phyloP scores from a whole-genome alignment of 1,140 invertebrate genomes.

The Hesperophylax magnus region DNA sequence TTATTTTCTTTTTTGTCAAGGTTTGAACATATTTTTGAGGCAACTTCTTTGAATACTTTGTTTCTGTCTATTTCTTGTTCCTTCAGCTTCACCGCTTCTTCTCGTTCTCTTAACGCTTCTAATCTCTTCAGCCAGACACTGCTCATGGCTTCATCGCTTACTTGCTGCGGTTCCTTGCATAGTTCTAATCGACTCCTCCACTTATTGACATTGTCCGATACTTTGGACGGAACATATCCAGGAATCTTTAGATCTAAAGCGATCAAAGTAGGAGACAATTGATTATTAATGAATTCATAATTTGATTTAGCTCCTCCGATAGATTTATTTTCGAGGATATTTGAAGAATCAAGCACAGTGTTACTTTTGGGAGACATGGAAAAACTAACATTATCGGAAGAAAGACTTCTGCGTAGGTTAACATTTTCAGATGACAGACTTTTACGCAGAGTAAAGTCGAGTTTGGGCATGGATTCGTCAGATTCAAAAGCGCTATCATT shows the following conservation, averaged over 20 bases:
- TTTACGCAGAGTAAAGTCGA: conserved; percentile 51
- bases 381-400: conserved; percentile 27
- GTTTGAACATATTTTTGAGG: conserved; percentile 42
- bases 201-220: conserved; percentile 62
- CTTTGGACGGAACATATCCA: conserved; percentile 65
- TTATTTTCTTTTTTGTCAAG: conserved; percentile 9
- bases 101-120: conserved; percentile 64
- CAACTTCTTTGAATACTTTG: conserved; percentile 57
- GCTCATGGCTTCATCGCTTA: conserved; percentile 66
- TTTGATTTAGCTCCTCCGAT: conserved; percentile 8
- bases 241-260: conserved; percentile 67
- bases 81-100: conserved; percentile 65
- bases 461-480: conserved; percentile 52
- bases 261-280: conserved; percentile 65
- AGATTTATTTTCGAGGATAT: conserved; percentile 38
- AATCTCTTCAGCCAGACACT: conserved; percentile 68
- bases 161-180: conserved; percentile 62
- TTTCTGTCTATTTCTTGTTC: conserved; percentile 67
- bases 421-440: conserved; percentile 16
- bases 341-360: background rate
- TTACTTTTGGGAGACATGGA: conserved; percentile 49
- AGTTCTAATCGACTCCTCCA: conserved; percentile 59
- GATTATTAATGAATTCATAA: conserved; percentile 15
- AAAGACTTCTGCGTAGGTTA: background rate
- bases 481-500: conserved; percentile 57